Conservation (phyloP, 2,888 invertebrate species). For the Magallana nippona region DNA sequence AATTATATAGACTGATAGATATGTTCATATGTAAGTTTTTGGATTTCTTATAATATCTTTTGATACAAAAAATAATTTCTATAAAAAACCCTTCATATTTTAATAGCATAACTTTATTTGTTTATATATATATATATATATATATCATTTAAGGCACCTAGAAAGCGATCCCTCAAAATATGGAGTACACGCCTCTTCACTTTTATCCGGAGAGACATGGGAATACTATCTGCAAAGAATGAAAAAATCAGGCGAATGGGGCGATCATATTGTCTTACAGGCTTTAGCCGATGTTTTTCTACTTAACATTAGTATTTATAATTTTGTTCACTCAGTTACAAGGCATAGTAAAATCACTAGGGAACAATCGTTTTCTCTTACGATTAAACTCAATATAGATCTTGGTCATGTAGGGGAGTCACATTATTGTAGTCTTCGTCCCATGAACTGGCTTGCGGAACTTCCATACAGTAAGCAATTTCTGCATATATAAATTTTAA, state of each 20-base stretch:
- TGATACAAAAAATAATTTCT: no score
- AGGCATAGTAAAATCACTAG: slow-evolving; percentile 26
- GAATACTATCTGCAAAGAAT: slow-evolving; percentile 44
- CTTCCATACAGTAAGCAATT: slow-evolving; percentile 36
- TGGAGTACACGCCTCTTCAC: slow-evolving; percentile 36
- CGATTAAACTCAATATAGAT: neutral
- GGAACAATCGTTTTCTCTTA: neutral
- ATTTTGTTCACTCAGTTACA: neutral
- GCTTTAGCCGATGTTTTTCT: slow-evolving; percentile 38
- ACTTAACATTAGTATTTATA: slow-evolving; percentile 38
- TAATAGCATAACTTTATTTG: no score
- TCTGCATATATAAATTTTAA: neutral
- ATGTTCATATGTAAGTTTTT: no score
- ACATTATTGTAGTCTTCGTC: slow-evolving; percentile 48
- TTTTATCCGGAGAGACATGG: slow-evolving; percentile 45
- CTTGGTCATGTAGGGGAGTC: slow-evolving; percentile 47
- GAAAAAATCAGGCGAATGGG: slow-evolving; percentile 40
- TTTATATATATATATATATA: neutral
- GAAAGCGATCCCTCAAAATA: slow-evolving; percentile 38
- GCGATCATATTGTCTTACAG: slow-evolving; percentile 45
- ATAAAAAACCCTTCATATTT: no score
- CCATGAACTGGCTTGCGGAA: slow-evolving; percentile 32
- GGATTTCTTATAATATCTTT: no score
- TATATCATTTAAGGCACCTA: slow-evolving; percentile 36
- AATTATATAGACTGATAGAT: no score